Base-by-base conservation (phyloP, 2,888 invertebrate species). In the Hecatera dysodea region DNA sequence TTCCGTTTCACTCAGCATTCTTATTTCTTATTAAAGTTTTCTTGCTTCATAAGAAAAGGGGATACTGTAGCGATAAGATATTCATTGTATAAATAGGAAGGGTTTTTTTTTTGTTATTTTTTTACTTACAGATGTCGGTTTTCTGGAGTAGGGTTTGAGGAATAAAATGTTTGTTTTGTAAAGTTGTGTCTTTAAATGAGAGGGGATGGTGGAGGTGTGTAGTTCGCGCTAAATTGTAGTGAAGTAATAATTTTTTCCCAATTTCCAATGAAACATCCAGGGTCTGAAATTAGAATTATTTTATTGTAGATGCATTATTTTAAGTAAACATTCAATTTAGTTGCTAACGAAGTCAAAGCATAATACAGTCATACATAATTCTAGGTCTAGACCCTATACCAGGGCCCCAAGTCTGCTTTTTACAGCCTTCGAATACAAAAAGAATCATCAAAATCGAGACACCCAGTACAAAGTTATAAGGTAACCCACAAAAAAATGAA, bases 1-100 rank as follows among this genome's bases (percentile, higher is more conserved):
- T 80, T 80, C 80, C 80, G 67, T 67, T 82, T 79, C 70, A 82
- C 74, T 74, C 70, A 66, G 70, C 61, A 60, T 82, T 82, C 55
- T 77, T 77, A 64, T 80, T 81, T 70, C 63, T 66, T 78, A 79
- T 79, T 72, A 65, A 73, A 82, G 73, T 79, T 82, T 67, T 71
- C 74, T 82, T 67, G 59, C 52, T 73, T 57, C 61, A 50, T 64
- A 62, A 66, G 55, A 24, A 48, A 24, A 46, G 62, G 44, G 65
- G 46, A 33, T 66, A 56, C 24, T 62, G 53, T 81, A 36, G 48
- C 44, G 63, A 63, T 75, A 75, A 62, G 29, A 12, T 55, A 72
- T 57, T 64, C 74, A 62, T 53, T 63, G 62, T 59, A 72, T 63
- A 71, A 78, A 27, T 63, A 59, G 19, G 8, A 57, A 59, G 42